Percentiles rank a stretch among this genome's conserved stretches.
Evolutionary conservation across 2,797 vertebrate species (phyloP).

Genomic region (Lacerta bilineata): DNA sequence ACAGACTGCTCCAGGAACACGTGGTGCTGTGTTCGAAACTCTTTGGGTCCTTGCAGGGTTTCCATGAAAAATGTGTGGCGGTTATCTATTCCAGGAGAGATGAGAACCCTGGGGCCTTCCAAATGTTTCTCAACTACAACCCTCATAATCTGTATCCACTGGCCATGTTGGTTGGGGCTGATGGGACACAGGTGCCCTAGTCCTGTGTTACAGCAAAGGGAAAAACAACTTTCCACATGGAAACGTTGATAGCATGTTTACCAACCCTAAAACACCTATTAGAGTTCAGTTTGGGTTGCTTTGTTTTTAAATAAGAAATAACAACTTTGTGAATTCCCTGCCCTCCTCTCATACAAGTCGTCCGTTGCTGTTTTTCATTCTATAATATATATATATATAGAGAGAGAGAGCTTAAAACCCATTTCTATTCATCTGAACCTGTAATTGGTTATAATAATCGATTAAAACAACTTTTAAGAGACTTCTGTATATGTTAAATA

Average conservation of each 20-base stretch:
- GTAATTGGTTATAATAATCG: background rate
- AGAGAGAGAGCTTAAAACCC: conserved; percentile 11
- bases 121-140: background rate
- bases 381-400: background rate
- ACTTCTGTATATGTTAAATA: too few relatives aligned
- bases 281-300: background rate
- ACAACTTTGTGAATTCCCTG: background rate
- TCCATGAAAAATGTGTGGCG: background rate
- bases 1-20: background rate
- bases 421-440: background rate
- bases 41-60: background rate
- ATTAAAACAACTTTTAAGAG: conserved; percentile 3
- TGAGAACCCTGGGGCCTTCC: background rate
- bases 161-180: background rate
- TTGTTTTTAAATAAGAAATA: background rate
- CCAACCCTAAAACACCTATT: background rate
- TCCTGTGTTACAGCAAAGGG: background rate
- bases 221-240: background rate
- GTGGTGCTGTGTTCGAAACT: background rate
- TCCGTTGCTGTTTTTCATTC: background rate
- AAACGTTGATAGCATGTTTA: too few relatives aligned
- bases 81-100: background rate
- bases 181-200: background rate
- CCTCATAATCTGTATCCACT: background rate
- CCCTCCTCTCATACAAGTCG: too few relatives aligned